Evolutionary conservation across 2,888 invertebrate genomes (phyloP).

Genomic region (Cosmia pyralina): DNA sequence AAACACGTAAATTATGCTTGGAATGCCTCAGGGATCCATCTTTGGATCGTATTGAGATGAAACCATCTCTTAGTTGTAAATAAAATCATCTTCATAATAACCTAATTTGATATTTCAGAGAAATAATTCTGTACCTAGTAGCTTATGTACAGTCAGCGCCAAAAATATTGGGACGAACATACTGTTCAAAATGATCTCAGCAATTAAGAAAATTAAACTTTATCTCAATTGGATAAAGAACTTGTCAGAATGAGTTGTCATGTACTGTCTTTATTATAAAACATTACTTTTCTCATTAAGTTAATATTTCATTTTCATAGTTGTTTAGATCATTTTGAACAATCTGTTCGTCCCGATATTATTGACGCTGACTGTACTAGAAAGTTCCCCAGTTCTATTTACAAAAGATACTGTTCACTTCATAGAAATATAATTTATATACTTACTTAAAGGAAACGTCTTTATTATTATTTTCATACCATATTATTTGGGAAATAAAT

Average conservation of each 20-base stretch:
- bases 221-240: no score
- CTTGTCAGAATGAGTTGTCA: no score
- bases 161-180: no score
- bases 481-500: not conserved
- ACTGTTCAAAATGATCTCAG: no score
- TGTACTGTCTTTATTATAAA: no score
- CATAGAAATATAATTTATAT: not conserved
- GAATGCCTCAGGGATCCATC: conserved; percentile 6
- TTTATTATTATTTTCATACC: not conserved
- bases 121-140: not conserved
- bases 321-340: no score
- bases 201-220: no score
- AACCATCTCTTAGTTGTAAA: not conserved
- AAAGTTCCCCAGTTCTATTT: not conserved
- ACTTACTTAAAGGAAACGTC: not conserved
- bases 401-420: not conserved
- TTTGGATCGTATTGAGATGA: not conserved
- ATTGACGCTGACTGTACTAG: no score
- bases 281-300: no score
- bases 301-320: no score
- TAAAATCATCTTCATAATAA: not conserved
- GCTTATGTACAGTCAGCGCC: not conserved
- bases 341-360: no score
- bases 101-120: not conserved
- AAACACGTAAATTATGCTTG: not conserved